These are phyloP conservation scores for Hycleus phaleratus DNA, from an alignment of 1,140 invertebrate genomes.

Conservation along the genomic window DNA sequence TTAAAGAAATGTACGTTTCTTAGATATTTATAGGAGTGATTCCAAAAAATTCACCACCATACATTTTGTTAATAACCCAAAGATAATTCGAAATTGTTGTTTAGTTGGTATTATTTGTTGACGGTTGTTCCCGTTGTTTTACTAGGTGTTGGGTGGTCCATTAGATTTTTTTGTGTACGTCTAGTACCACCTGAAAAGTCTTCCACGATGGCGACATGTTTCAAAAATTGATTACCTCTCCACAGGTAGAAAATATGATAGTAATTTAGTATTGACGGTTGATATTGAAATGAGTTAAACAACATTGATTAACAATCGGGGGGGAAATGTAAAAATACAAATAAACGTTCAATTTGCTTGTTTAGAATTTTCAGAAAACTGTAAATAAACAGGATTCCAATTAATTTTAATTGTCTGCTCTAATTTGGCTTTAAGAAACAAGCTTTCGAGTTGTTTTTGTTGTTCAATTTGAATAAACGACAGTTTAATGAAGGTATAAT, in stretches of 20 bases:
- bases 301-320: too few relatives aligned
- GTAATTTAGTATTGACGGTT: too few relatives aligned
- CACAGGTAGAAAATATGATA: too few relatives aligned
- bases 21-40: too few relatives aligned
- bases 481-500: constrained; percentile 22
- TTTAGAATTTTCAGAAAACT: constrained; percentile 7
- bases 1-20: not conserved
- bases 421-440: constrained; percentile 14
- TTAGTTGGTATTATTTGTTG: constrained; percentile 9
- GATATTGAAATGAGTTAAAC: too few relatives aligned
- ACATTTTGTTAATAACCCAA: too few relatives aligned
- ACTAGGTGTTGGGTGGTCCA: constrained; percentile 12
- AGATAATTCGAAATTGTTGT: not conserved
- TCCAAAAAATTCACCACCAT: too few relatives aligned
- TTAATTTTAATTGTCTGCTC: constrained; percentile 22
- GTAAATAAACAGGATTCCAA: constrained; percentile 18
- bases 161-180: constrained; percentile 5
- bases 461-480: constrained; percentile 18
- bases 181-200: too few relatives aligned
- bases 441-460: constrained; percentile 7
- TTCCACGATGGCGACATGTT: too few relatives aligned
- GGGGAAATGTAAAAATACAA: too few relatives aligned
- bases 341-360: too few relatives aligned
- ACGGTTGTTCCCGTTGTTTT: not conserved
- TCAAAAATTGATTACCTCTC: too few relatives aligned